A percentile compares a stretch with the other conserved stretches of the same genome.
Conservation (phyloP, 2,888 invertebrate genomes). For the Lochmaea crataegi region DNA sequence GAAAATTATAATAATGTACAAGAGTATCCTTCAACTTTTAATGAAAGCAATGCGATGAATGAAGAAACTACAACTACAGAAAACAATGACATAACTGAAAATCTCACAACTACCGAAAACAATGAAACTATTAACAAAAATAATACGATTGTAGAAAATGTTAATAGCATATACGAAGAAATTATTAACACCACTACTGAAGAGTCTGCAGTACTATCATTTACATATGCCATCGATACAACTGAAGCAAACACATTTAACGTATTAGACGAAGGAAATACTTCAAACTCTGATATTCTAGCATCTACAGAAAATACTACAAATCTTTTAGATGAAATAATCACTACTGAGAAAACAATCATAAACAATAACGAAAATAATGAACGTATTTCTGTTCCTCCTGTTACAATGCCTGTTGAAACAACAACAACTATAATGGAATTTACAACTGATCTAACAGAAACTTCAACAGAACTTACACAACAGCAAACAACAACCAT, state of each 20-base stretch:
- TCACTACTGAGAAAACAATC: background rate
- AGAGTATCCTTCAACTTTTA: background rate
- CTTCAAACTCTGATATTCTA: background rate
- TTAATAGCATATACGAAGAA: background rate
- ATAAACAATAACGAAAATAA: background rate
- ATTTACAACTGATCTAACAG: background rate
- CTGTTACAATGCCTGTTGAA: background rate
- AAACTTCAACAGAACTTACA: background rate
- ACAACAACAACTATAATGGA: constrained; percentile 2
- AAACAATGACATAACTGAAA: background rate
- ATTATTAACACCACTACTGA: background rate
- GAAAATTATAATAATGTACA: background rate
- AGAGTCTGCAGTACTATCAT: too few species aligned
- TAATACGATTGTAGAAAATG: background rate
- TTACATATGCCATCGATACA: background rate
- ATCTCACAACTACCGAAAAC: background rate
- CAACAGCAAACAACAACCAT: background rate
- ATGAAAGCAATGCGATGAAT: background rate
- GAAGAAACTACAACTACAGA: background rate
- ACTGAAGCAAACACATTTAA: background rate
- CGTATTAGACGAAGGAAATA: background rate
- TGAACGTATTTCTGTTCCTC: background rate
- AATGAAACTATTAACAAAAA: background rate
- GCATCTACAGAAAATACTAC: background rate
- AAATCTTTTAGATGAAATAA: background rate